Percentiles rank a stretch among this genome's conserved stretches.
These are phyloP conservation scores for Cheilosia vulpina DNA, from an alignment of 2,888 invertebrate species.

Conservation along the genomic window DNA sequence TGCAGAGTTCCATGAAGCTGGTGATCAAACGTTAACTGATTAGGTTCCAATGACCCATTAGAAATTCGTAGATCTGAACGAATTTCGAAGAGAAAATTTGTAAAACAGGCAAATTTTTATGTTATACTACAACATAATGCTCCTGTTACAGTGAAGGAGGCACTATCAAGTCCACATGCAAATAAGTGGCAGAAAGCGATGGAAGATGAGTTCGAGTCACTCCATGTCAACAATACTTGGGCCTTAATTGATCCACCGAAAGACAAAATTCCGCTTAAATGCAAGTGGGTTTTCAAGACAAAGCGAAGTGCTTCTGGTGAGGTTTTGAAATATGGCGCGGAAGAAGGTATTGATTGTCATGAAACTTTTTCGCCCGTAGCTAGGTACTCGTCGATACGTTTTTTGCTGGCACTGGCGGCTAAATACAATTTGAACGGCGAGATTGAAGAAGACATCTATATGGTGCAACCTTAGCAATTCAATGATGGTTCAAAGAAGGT, in stretches of 20 bases:
- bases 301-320: not conserved
- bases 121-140: constrained; percentile 10
- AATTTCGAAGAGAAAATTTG: not conserved
- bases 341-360: too few relatives aligned
- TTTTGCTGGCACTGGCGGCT: too few relatives aligned
- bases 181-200: constrained; percentile 74
- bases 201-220: constrained; percentile 56
- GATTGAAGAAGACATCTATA: too few relatives aligned
- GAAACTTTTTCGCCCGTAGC: too few relatives aligned
- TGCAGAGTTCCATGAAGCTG: not conserved
- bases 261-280: constrained; percentile 26
- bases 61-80: constrained; percentile 20
- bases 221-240: constrained; percentile 22
- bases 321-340: not conserved
- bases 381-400: too few relatives aligned
- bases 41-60: not conserved
- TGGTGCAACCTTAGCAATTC: too few relatives aligned
- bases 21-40: not conserved
- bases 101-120: not conserved
- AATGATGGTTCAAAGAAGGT: too few relatives aligned
- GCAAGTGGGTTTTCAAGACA: constrained; percentile 16
- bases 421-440: too few relatives aligned
- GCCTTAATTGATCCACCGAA: constrained; percentile 14
- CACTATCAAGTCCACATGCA: constrained; percentile 46
- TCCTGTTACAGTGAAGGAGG: constrained; percentile 66